A percentile compares a stretch with the other conserved stretches of the same genome.
Evolutionary conservation across 1,140 invertebrate species (phyloP).

Genomic region (Listronotus oregonensis): DNA sequence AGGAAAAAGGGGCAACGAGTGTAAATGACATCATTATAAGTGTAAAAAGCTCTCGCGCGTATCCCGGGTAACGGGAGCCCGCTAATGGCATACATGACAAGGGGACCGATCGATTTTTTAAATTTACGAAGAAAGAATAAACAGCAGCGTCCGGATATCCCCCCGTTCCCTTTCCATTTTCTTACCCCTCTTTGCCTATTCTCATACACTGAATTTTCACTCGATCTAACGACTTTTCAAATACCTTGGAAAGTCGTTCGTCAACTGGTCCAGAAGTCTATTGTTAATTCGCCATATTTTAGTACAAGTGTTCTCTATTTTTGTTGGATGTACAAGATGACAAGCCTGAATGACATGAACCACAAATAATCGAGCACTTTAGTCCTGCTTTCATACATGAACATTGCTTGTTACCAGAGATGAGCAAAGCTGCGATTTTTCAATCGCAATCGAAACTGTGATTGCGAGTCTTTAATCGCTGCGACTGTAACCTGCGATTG

Average conservation of each 20-base stretch:
- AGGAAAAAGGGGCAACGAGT: constrained; percentile 54
- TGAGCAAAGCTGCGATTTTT: no score
- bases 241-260: background rate
- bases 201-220: constrained; percentile 29
- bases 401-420: no score
- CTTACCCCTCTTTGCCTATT: constrained; percentile 7
- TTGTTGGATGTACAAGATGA: no score
- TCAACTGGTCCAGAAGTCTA: no score
- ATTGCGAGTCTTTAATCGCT: no score
- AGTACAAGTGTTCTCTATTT: no score
- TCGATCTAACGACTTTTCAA: constrained; percentile 18
- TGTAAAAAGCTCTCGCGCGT: constrained; percentile 56
- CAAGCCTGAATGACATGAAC: no score
- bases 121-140: constrained; percentile 55
- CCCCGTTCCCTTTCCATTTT: constrained; percentile 3
- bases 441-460: no score
- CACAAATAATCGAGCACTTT: no score
- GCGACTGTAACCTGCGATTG: no score
- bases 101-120: constrained; percentile 57
- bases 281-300: no score
- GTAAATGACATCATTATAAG: constrained; percentile 59
- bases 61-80: constrained; percentile 51
- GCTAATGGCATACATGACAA: constrained; percentile 58
- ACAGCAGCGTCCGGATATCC: constrained; percentile 43
- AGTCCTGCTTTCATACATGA: no score